Base-by-base conservation (phyloP, 23 tunicate genomes). In the Phallusia fumigata region DNA sequence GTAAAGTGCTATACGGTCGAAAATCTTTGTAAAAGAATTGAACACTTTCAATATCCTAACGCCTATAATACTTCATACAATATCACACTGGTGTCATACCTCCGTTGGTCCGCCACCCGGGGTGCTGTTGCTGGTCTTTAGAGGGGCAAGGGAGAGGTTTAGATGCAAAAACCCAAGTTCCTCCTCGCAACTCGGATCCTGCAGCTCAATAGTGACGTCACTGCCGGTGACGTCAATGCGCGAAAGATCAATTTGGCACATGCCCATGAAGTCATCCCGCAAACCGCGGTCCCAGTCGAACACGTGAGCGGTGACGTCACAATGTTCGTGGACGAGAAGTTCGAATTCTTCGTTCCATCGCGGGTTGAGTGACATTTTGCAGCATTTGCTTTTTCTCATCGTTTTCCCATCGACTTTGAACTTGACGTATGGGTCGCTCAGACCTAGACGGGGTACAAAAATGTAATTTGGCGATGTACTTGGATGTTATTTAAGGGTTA, bases 341-440 rank as follows among this genome's bases (percentile, higher is more conserved):
- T 33, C 74, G 76, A 89, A 89, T 40, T 84, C 79, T 75, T 89
- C 88, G 72, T 94, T 85, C 98, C 98, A 94, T 35, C 36, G 58
- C 21, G 98, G 98, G 80, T 94, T 83, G 0, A 94, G 36, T 18
- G 90, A 89, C 65, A 34, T 45, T 30, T 87, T 79, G 81, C 90
- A 85, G 49, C 80, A 78, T 22, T 75, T 80, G 76, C 93, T 88
- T 52, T 86, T 89, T 53, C 78, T 75, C 30, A 79, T 73, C 0
- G 94, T 94, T 28, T 75, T 35, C 8, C 81, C 88, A 32, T 75
- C 84, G 15, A 94, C 76, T 65, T 86, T 85, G 65, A 94, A 89
- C 88, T 94, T 94, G 32, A 94, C 98, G 75, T 94, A 94, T 0
- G 98, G 98, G 65, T 94, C 98, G 74, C 93, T 88, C 11, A 75